Evolutionary conservation across 2,113 vertebrate species (phyloP), one percentile per base, ranked within the genome.

Genomic region (Laterallus jamaicensis): DNA sequence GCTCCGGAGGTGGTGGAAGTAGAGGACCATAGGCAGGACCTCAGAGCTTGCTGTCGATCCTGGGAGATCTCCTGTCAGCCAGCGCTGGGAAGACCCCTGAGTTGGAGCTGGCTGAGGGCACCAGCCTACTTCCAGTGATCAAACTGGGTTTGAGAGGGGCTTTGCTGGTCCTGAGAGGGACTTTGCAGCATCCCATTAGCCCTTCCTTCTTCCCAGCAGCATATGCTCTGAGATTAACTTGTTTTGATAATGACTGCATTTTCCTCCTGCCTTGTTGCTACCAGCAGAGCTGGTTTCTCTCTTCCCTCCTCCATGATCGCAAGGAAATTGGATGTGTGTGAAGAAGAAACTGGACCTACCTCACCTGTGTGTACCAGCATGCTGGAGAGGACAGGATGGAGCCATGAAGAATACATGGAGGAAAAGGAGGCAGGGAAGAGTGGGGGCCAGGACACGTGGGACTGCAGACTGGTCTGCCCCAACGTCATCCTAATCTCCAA

Each of bases 331-430:
- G 71, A 15, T 0, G 10, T 32, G 22, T 20, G 19, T 9, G 29
- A 37, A 44, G 58, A 44, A 55, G 28, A 37, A 67, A 9, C 14
- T 6, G 56, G 78, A 50, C n/a, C 13, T 29, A 13, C 22, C n/a
- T 58, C 18, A 24, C 21, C 3, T 20, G 6, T 15, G 0, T 0
- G 0, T 32, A 15, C 5, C 49, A 44, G 35, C 35, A 9, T 6
- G 3, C 24, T 8, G 32, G 49, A 76, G 88, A 49, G 54, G 70
- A 35, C 78, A 73, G 21, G 15, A 3, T 6, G 47, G 66, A 52
- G 77, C 11, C 1, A 0, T 25, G 4, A 35, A 47, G 49, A 71
- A 42, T 22, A 66, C 37, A 50, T 0, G 8, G 60, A 69, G 18
- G 60, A 22, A 42, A 47, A 75, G 26, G 12, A 75, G 16, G 4